A percentile compares a stretch with the other conserved stretches of the same genome.
Conservation (phyloP, 2,888 invertebrate species). For the Dicyrtoma fusca region DNA sequence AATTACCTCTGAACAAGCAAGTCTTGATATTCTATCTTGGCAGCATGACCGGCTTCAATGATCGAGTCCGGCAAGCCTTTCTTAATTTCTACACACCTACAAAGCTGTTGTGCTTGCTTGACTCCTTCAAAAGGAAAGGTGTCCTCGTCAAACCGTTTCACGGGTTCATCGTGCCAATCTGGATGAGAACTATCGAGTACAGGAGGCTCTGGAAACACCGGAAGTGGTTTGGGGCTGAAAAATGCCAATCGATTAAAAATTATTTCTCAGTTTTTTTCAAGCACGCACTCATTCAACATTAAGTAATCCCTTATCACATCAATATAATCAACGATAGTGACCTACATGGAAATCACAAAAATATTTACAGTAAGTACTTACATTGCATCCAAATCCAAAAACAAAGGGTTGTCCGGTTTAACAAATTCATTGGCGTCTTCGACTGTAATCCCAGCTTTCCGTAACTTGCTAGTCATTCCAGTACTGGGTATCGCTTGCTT, state of each 20-base stretch:
- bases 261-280: not conserved
- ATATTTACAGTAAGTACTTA: constrained; percentile 40
- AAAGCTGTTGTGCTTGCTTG: constrained; percentile 59
- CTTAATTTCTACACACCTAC: constrained; percentile 59
- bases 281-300: too few species aligned
- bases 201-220: constrained; percentile 47
- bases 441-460: constrained; percentile 66
- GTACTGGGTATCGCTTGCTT: constrained; percentile 66
- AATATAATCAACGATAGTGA: too few species aligned
- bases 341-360: not conserved
- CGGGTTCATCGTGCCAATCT: constrained; percentile 57
- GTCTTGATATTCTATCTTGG: constrained; percentile 52
- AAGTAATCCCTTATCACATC: not conserved
- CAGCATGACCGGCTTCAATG: constrained; percentile 43
- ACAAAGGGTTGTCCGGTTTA: constrained; percentile 33
- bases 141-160: constrained; percentile 47
- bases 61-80: constrained; percentile 58
- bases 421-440: constrained; percentile 67
- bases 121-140: constrained; percentile 58
- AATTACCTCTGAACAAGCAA: constrained; percentile 49
- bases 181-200: constrained; percentile 47
- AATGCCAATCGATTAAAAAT: not conserved
- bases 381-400: constrained; percentile 45
- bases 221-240: constrained; percentile 38
- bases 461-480: constrained; percentile 64